Percentiles rank a stretch among this genome's conserved stretches.
These are phyloP conservation scores for Drosophila insularis DNA, from an alignment of 1,140 invertebrate genomes.

Conservation along the genomic window DNA sequence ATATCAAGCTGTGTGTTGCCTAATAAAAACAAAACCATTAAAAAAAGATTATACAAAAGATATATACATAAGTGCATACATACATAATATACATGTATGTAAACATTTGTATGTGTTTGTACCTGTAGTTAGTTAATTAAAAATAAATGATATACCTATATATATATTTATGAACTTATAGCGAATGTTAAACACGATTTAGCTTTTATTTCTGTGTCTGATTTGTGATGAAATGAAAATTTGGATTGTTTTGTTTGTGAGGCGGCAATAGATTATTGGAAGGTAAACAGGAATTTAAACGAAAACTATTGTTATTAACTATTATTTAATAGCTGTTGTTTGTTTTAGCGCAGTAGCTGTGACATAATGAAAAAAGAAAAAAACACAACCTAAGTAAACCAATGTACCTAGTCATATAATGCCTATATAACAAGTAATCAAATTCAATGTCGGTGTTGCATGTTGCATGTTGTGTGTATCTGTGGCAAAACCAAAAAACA, in stretches of 20 bases:
- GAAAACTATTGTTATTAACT: slow-evolving; percentile 49
- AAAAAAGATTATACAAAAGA: slow-evolving; percentile 37
- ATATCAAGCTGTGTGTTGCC: slow-evolving; percentile 37
- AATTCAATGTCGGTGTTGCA: slow-evolving; percentile 35
- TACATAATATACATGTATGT: slow-evolving; percentile 26
- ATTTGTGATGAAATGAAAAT: neutral
- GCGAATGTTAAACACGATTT: slow-evolving; percentile 25
- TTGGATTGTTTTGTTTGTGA: neutral
- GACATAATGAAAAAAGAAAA: slow-evolving; percentile 34
- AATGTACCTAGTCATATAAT: slow-evolving; percentile 45
- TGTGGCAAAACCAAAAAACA: neutral
- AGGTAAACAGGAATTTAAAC: slow-evolving; percentile 69
- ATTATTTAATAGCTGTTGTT: slow-evolving; percentile 54
- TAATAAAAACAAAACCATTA: slow-evolving; percentile 6
- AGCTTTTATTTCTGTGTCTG: neutral
- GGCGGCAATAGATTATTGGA: neutral
- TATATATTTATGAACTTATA: slow-evolving; percentile 16
- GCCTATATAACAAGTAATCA: slow-evolving; percentile 43
- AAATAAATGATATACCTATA: slow-evolving; percentile 22
- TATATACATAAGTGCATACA: slow-evolving; percentile 35
- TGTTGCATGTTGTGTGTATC: slow-evolving; percentile 34
- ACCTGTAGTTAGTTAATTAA: slow-evolving; percentile 66
- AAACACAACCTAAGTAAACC: slow-evolving; percentile 29
- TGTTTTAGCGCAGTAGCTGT: slow-evolving; percentile 76
- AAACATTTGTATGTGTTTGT: slow-evolving; percentile 71